Base-by-base conservation (phyloP, 2,797 vertebrate genomes). In the Holocentrus rufus region DNA sequence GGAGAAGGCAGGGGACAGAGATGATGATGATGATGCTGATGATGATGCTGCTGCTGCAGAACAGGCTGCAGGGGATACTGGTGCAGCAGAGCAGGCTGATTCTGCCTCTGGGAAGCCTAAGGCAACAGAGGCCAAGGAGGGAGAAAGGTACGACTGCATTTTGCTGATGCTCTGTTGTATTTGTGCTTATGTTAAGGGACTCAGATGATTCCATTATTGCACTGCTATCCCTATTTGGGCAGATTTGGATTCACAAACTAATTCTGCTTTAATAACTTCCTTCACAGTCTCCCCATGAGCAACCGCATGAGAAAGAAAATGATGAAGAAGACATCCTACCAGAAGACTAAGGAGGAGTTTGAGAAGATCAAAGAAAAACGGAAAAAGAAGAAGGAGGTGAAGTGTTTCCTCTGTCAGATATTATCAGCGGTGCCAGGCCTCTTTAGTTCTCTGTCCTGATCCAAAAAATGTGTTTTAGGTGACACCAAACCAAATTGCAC, bases 321-420 rank as follows among this genome's bases (percentile, higher is more conserved):
- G 75, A 93, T 87, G 72, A 96, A 91, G 83, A 96, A 95, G 90
- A 96, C 96, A 0, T 96, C 95, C 8, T 96, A 95, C 88, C 95
- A 98, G 84, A 97, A 95, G 88, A 95, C 95, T 8, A 95, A 94
- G 80, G 96, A 97, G 84, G 96, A 97, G 10, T 99, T 95, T 88
- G 94, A 97, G 84, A 92, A 44, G 67, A 61, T 94, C 68, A 89
- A 79, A 80, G 94, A 93, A 67, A 94, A 95, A 18, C 93, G 65
- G 72, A 92, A 79, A 81, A 90, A 85, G 61, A 98, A 96, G 86
- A 96, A 93, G 93, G 94, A 97, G 93, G 98, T 98, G 72, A 90
- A 1, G 11, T 36, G 0, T n/a, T 50, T 74, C 14, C 25, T 47
- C n/a, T 14, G 25, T 52, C 27, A 0, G 39, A 42, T 42, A 42